Conservation (phyloP, 2,888 invertebrate genomes). For the Drosophila atripex region DNA sequence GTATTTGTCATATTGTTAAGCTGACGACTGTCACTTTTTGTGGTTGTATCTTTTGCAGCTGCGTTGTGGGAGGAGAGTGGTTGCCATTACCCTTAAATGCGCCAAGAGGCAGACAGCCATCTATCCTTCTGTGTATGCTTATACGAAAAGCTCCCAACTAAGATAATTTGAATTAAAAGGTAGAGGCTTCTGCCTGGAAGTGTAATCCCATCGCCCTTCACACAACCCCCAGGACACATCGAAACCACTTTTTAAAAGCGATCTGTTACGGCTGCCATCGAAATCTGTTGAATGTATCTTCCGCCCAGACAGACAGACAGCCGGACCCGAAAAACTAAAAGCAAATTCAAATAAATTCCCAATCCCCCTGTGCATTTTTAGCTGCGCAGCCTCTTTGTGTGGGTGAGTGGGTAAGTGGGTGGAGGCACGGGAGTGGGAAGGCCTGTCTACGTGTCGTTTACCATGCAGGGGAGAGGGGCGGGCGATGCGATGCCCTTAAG, state of each 20-base stretch:
- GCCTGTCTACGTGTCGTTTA: constrained; percentile 70
- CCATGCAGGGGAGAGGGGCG: constrained; percentile 58
- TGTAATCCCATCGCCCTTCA: constrained; percentile 9
- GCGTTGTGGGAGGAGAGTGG: constrained; percentile 13
- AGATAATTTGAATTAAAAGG: not conserved
- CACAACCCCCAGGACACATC: constrained; percentile 42
- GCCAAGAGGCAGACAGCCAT: too few species aligned
- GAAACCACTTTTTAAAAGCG: constrained; percentile 77
- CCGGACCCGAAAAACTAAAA: constrained; percentile 67
- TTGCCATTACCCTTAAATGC: constrained; percentile 13
- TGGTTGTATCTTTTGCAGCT: constrained; percentile 9
- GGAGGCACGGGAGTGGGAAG: constrained; percentile 12
- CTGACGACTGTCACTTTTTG: constrained; percentile 71
- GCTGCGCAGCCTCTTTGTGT: constrained; percentile 56
- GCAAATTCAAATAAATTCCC: constrained; percentile 80
- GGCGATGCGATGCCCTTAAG: constrained; percentile 70
- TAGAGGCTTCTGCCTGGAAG: not conserved
- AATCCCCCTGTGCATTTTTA: constrained; percentile 80
- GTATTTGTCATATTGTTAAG: constrained; percentile 80
- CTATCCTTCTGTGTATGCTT: too few species aligned
- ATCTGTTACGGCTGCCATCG: constrained; percentile 75
- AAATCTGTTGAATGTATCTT: constrained; percentile 75
- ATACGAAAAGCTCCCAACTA: too few species aligned
- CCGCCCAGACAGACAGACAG: constrained; percentile 32
- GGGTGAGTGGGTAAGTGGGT: constrained; percentile 23